phyloP scores from a whole-genome alignment of 2,888 invertebrate genomes.

The Euzophera pinguis region DNA sequence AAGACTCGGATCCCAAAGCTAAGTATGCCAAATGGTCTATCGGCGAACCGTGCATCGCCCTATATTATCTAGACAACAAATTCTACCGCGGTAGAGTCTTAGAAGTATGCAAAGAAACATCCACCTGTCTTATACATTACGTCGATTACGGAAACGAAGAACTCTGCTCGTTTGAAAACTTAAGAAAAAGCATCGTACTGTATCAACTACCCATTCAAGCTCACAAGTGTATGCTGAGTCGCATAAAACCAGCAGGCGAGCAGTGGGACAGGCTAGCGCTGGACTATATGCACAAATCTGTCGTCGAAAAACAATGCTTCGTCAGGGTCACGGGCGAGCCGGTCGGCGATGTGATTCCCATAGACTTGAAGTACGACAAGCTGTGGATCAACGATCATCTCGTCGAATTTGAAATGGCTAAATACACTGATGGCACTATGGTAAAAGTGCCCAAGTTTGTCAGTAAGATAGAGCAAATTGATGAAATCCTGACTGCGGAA shows the following conservation, averaged over 20 bases:
- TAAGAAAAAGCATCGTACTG: conserved; percentile 82
- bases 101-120: conserved; percentile 54
- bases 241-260: conserved; percentile 46
- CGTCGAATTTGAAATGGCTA: conserved; percentile 65
- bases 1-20: conserved; percentile 59
- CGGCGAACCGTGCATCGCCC: conserved; percentile 85
- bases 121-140: conserved; percentile 80
- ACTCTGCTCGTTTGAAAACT: conserved; percentile 70
- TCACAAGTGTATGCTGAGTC: conserved; percentile 77
- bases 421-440: conserved; percentile 53
- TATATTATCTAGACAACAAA: conserved; percentile 81
- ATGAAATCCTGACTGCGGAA: conserved; percentile 26
- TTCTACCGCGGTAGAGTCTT: conserved; percentile 86
- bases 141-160: conserved; percentile 93
- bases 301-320: conserved; percentile 79
- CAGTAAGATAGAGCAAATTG: conserved; percentile 7
- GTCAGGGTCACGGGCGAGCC: conserved; percentile 64
- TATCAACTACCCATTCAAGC: conserved; percentile 84
- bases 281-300: conserved; percentile 80
- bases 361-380: conserved; percentile 58
- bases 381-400: conserved; percentile 69
- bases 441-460: conserved; percentile 44
- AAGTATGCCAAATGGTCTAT: conserved; percentile 76
- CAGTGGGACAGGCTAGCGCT: conserved; percentile 76
- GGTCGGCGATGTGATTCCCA: conserved; percentile 45